Conservation (phyloP, 1,140 invertebrate species). For the Tetramorium alpestre region DNA sequence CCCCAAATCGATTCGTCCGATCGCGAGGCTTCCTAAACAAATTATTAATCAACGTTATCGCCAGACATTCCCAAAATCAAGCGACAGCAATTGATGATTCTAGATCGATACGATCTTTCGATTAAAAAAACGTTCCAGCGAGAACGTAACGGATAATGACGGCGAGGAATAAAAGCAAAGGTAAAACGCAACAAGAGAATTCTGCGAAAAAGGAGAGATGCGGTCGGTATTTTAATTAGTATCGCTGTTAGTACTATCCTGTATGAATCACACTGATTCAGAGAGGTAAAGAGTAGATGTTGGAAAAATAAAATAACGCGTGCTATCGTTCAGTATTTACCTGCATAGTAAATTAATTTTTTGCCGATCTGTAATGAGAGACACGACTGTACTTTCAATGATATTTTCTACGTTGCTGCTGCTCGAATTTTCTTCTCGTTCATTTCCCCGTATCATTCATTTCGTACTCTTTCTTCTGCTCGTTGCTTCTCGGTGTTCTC, state of each 20-base stretch:
- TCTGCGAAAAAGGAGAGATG: neutral
- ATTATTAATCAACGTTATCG: constrained; percentile 65
- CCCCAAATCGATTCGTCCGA: constrained; percentile 15
- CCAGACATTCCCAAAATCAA: constrained; percentile 38
- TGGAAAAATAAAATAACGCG: constrained; percentile 33
- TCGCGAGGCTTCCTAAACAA: constrained; percentile 34
- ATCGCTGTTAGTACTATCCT: neutral
- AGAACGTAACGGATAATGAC: neutral
- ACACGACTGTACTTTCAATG: neutral
- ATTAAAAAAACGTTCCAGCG: constrained; percentile 28
- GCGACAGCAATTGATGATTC: neutral
- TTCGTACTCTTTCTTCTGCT: neutral
- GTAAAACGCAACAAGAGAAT: constrained; percentile 19
- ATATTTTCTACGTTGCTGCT: neutral
- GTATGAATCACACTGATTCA: neutral
- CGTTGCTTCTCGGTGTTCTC: neutral
- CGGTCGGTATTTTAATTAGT: constrained; percentile 52
- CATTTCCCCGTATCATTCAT: neutral
- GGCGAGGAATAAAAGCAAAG: neutral
- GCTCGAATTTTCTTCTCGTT: constrained; percentile 22
- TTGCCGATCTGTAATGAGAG: constrained; percentile 5
- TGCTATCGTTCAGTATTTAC: neutral
- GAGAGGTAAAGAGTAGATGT: neutral
- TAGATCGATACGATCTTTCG: constrained; percentile 46
- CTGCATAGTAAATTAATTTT: constrained; percentile 31